Evolutionary conservation across 2,113 vertebrate genomes (phyloP), one percentile per base, ranked within the genome.

Genomic region (Willisornis vidua): DNA sequence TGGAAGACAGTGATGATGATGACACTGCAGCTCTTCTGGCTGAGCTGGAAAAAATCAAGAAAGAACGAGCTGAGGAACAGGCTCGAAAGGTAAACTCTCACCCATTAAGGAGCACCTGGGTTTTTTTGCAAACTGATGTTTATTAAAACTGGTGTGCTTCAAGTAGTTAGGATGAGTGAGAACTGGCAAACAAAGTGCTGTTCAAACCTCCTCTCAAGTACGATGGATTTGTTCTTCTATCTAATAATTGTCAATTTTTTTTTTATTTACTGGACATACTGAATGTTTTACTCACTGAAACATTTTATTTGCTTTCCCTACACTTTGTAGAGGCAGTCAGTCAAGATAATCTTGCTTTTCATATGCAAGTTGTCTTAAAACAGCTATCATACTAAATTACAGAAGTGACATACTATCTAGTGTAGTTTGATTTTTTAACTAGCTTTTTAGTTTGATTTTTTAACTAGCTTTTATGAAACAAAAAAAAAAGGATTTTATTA

Each of bases 31-130:
- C 99, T 89, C 99, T 99, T 92, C 97, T 99, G 88, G 99, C 99
- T 78, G 99, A 99, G 90, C 97, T 99, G 25, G 99, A 99, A 87
- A 99, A 99, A 94, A 99, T 99, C 66, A 99, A 99, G 96, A 99
- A 99, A 95, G 99, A 99, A 78, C 97, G 99, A 67, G 99, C 99
- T 78, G 99, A 99, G 94, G 99, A 99, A 81, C 99, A 99, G 94
- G 99, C 99, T 91, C 98, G 99, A 59, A 99, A 99, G 98, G 99
- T 99, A 98, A 97, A 93, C 59, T 58, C 72, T 91, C 33, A 57
- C 20, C 29, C 3, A 3, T 43, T 54, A 35, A 61, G 35, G 39
- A 65, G n/a, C 39, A 22, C 12, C 39, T 74, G 12, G 6, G 4
- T 29, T 0, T 82, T 68, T 76, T 73, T 76, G 67, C 46, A 45